phyloP scores from a whole-genome alignment of 1,140 invertebrate genomes.

The Reticulitermes speratus region DNA sequence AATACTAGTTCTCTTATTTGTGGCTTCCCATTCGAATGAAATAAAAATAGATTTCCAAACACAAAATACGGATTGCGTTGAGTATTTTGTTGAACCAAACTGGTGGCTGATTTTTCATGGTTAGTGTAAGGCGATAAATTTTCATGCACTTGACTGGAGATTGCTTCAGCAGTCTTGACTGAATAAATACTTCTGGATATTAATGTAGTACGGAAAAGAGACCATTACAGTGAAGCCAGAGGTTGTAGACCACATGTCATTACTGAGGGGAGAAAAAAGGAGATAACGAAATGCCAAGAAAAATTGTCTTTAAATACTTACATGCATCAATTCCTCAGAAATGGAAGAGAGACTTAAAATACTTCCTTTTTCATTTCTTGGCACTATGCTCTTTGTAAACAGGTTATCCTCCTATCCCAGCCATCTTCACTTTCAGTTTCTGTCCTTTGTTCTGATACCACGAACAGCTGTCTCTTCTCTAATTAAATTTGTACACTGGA shows the following conservation, averaged over 20 bases:
- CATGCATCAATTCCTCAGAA: neutral
- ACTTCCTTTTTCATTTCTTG: neutral
- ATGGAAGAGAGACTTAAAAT: neutral
- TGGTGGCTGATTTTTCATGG: constrained; percentile 17
- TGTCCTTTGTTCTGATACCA: neutral
- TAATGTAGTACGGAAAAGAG: neutral
- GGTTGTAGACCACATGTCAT: neutral
- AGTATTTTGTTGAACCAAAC: constrained; percentile 8
- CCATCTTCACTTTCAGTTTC: neutral
- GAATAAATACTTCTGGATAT: neutral
- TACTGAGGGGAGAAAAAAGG: neutral
- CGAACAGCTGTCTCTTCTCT: neutral
- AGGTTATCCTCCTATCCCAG: neutral
- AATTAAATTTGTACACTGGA: neutral
- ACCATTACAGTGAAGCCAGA: neutral
- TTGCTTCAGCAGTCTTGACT: constrained; percentile 1
- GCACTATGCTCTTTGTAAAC: neutral
- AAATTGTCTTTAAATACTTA: neutral
- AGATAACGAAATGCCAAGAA: neutral
- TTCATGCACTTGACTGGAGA: neutral
- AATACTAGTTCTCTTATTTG: constrained; percentile 28
- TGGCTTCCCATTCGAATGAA: constrained; percentile 25
- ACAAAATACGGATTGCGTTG: neutral
- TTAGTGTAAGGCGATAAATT: neutral
- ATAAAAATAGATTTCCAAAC: constrained; percentile 19